phyloP scores from a whole-genome alignment of 2,797 vertebrate genomes.

The Fringilla coelebs region DNA sequence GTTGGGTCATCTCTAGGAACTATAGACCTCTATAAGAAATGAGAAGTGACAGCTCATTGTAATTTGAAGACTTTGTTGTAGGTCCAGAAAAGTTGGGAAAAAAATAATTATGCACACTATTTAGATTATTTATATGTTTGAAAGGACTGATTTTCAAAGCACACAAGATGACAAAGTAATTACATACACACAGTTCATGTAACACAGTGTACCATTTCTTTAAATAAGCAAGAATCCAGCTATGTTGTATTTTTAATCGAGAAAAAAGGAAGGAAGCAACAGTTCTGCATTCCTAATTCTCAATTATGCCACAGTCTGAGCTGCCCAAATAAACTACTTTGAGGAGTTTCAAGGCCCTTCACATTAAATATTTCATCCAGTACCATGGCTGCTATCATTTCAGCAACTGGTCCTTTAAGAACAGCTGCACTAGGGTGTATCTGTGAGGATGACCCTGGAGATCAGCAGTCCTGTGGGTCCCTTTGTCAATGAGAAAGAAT shows the following conservation, averaged over 20 bases:
- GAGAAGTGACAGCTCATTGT: neutral
- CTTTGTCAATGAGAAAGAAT: neutral
- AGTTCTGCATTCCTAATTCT: neutral
- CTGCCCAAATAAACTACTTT: neutral
- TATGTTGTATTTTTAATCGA: neutral
- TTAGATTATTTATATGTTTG: neutral
- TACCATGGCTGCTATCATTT: neutral
- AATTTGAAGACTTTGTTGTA: neutral
- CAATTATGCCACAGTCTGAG: neutral
- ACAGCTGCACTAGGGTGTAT: neutral
- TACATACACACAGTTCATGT: neutral
- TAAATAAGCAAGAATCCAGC: neutral
- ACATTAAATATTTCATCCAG: neutral
- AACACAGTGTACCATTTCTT: neutral
- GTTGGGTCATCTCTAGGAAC: slow-evolving; percentile 49
- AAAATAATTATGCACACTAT: neutral
- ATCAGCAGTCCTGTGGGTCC: neutral
- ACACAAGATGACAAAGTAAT: neutral
- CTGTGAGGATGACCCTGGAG: neutral
- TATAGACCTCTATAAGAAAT: slow-evolving; percentile 52
- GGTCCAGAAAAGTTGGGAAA: neutral
- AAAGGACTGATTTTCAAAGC: neutral
- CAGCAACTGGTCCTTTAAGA: neutral
- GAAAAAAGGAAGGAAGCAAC: neutral
- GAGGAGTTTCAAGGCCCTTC: neutral